Percentiles rank a stretch among this genome's conserved stretches.
Conservation (phyloP, 1,140 invertebrate species). For the Achroia grisella region DNA sequence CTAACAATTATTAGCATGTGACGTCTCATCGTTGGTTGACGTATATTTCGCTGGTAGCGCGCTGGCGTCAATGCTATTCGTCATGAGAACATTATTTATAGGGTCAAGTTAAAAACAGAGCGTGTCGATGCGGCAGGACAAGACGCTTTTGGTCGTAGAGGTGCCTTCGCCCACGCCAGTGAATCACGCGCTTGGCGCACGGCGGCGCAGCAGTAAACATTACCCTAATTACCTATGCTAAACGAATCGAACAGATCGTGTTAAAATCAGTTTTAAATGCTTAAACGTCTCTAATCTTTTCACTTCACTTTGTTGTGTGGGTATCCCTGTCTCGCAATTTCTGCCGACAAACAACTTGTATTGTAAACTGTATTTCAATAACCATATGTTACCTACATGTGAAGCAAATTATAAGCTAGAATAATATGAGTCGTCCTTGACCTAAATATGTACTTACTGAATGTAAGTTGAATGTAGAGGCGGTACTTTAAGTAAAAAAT, state of each 20-base stretch:
- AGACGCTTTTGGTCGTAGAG: conserved; percentile 44
- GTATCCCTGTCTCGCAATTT: too few species aligned
- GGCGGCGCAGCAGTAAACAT: conserved; percentile 57
- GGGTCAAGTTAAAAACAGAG: conserved; percentile 39
- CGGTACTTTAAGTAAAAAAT: too few species aligned
- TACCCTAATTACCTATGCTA: conserved; percentile 51
- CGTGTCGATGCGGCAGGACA: conserved; percentile 25
- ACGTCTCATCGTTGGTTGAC: conserved; percentile 9
- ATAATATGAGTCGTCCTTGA: too few species aligned
- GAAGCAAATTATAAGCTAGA: too few species aligned
- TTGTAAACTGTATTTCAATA: too few species aligned
- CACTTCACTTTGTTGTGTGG: too few species aligned
- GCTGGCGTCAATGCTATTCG: conserved; percentile 40
- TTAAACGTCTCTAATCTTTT: too few species aligned
- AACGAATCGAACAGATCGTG: conserved; percentile 5
- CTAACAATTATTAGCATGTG: conserved; percentile 5
- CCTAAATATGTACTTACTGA: too few species aligned
- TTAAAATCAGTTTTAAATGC: not conserved
- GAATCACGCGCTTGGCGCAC: conserved; percentile 45
- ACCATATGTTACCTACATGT: too few species aligned
- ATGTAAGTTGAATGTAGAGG: too few species aligned
- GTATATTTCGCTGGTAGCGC: conserved; percentile 25
- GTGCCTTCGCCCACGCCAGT: conserved; percentile 44
- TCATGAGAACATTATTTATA: conserved; percentile 50
- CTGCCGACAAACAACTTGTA: too few species aligned